Base-by-base conservation (phyloP, 2,888 invertebrate genomes). In the Cheilosia grossa region DNA sequence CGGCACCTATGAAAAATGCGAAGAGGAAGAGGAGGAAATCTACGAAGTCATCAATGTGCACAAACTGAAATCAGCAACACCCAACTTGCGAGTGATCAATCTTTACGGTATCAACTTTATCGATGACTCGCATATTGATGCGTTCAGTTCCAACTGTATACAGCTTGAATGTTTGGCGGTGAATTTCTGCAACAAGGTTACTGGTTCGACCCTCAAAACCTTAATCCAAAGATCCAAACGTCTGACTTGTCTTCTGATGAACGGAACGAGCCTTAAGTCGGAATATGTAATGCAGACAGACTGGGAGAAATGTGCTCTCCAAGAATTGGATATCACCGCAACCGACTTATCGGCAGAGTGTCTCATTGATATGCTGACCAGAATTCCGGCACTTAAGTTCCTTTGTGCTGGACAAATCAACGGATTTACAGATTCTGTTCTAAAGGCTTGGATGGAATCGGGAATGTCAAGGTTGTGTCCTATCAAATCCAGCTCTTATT, bases 41-140 rank as follows among this genome's bases (percentile, higher is more conserved):
- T 99, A 99, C 92, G 99, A 99, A 92, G 98, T 98, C 5, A 98
- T 99, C 89, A 99, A 99, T 93, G 98, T 99, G 30, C 98, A 99
- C 92, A 99, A 99, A 91, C 93, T 99, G 72, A 99, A 99, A 92
- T 97, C 98, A 0, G 99, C 99, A 5, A 98, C 99, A 0, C 99
- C 99, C 0, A 99, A 99, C 93, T 93, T 99, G 83, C 94, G 98
- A 86, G 98, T 99, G 9, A 99, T 99, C 89, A 99, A 99, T 92
- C 93, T 99, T 61, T 99, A 99, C 91, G 99, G 99, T 0, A 99
- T 99, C 88, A 98, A 98, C 92, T 99, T 99, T 88, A 97, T 99
- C 7, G 99, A 99, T 89, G 99, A 99, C 93, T 97, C 98, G 0
- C 99, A 99, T 89, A 98, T 99, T 59, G 99, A 99, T 91, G 98